Evolutionary conservation across 2,888 invertebrate genomes (phyloP).

Genomic region (Agonum fuliginosum): DNA sequence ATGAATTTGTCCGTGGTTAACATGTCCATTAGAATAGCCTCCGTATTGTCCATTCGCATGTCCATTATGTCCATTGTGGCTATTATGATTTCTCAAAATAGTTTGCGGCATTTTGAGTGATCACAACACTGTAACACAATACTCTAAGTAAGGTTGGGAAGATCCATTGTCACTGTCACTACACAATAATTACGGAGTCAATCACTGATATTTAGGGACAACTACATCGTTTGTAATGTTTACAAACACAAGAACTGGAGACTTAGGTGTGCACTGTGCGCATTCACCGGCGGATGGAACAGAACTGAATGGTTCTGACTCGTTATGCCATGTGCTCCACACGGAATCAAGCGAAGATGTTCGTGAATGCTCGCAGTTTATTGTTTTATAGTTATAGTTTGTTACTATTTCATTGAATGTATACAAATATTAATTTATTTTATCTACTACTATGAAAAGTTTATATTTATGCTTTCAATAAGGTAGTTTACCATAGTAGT

Average conservation of each 20-base stretch:
- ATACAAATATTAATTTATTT: too few relatives aligned
- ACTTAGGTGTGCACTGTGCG: background rate
- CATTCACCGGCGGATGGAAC: background rate
- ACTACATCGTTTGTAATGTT: background rate
- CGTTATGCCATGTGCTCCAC: background rate
- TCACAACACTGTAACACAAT: constrained; percentile 16
- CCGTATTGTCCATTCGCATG: constrained; percentile 26
- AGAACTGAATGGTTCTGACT: background rate
- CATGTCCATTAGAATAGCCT: constrained; percentile 62
- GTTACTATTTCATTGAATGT: too few relatives aligned
- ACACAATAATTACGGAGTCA: background rate
- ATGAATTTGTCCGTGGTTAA: constrained; percentile 62
- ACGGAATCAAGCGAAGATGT: background rate
- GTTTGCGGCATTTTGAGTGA: constrained; percentile 59
- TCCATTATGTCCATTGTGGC: constrained; percentile 62
- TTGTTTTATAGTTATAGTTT: too few relatives aligned
- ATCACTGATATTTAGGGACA: too few relatives aligned
- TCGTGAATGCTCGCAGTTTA: too few relatives aligned
- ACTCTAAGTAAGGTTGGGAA: constrained; percentile 10
- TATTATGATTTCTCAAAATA: constrained; percentile 61
- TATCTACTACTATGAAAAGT: too few relatives aligned
- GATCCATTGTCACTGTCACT: constrained; percentile 23
- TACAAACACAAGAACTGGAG: background rate
- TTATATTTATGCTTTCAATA: too few relatives aligned
- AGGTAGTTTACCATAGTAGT: too few relatives aligned